phyloP scores from a whole-genome alignment of 1,140 invertebrate species.

The Thaumetopoea pityocampa region DNA sequence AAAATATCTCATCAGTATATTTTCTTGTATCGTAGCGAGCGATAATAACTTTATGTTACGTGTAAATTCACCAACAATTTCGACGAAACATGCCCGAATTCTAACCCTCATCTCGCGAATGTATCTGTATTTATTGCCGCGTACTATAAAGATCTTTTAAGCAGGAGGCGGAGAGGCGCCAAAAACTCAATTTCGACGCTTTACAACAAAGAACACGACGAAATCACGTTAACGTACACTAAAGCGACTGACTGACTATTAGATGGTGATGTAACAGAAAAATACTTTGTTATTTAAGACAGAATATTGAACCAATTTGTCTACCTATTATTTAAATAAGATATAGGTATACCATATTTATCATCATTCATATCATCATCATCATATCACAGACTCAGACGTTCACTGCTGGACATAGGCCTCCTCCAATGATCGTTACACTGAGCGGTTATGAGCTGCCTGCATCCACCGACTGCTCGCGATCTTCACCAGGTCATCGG shows the following conservation, averaged over 20 bases:
- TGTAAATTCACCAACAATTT: slow-evolving; percentile 13
- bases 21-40: slow-evolving; percentile 3
- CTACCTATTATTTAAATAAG: neutral
- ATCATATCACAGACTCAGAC: no score
- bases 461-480: no score
- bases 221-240: slow-evolving; percentile 33
- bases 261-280: no score
- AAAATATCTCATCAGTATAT: slow-evolving; percentile 12
- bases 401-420: no score
- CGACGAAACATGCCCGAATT: slow-evolving; percentile 5
- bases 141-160: slow-evolving; percentile 20
- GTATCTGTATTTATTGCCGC: slow-evolving; percentile 16
- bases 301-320: no score
- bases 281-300: no score
- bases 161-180: slow-evolving; percentile 24
- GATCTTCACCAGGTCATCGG: no score
- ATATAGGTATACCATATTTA: no score
- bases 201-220: slow-evolving; percentile 27
- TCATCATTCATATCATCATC: no score
- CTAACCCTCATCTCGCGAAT: slow-evolving; percentile 12
- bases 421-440: no score
- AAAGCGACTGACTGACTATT: no score
- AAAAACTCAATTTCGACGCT: slow-evolving; percentile 33
- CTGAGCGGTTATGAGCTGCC: no score
- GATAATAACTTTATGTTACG: slow-evolving; percentile 16